These are phyloP conservation scores for Portevinia maculata DNA, from an alignment of 2,888 invertebrate species.

Conservation along the genomic window DNA sequence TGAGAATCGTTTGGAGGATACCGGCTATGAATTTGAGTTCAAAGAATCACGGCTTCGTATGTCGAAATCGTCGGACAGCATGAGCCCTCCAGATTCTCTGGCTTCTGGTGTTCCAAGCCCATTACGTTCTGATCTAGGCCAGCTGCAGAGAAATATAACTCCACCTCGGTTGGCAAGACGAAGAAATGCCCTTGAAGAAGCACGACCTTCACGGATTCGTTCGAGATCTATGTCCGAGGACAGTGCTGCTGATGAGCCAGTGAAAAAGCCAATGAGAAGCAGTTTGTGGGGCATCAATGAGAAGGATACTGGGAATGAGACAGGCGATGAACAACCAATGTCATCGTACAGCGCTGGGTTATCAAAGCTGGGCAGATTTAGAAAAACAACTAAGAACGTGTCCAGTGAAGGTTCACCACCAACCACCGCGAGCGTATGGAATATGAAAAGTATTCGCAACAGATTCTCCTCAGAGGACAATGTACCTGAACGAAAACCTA, in stretches of 20 bases:
- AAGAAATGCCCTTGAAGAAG: conserved; percentile 76
- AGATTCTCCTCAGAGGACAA: conserved; percentile 45
- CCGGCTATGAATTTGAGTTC: conserved; percentile 78
- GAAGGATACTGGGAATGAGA: not conserved
- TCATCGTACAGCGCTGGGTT: conserved; percentile 13
- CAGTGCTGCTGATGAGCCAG: conserved; percentile 70
- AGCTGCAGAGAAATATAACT: conserved; percentile 35
- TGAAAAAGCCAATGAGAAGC: conserved; percentile 65
- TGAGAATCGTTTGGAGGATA: conserved; percentile 78
- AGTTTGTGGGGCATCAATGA: conserved; percentile 64
- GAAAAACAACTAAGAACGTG: conserved; percentile 39
- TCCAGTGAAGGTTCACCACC: conserved; percentile 14
- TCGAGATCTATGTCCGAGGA: conserved; percentile 69
- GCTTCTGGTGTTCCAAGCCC: conserved; percentile 65
- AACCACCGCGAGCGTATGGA: conserved; percentile 49
- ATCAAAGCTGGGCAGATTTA: conserved; percentile 43
- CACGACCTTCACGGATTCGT: conserved; percentile 75
- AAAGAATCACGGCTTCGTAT: conserved; percentile 76
- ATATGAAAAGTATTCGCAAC: conserved; percentile 50
- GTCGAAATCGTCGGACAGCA: conserved; percentile 74
- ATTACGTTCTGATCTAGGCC: conserved; percentile 47
- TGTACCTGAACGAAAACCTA: conserved; percentile 17
- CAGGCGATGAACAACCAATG: conserved; percentile 8
- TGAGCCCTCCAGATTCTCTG: conserved; percentile 74
- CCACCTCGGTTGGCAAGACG: conserved; percentile 49